Evolutionary conservation across 2,797 vertebrate species (phyloP).

Genomic region (Meriones psammophilus): DNA sequence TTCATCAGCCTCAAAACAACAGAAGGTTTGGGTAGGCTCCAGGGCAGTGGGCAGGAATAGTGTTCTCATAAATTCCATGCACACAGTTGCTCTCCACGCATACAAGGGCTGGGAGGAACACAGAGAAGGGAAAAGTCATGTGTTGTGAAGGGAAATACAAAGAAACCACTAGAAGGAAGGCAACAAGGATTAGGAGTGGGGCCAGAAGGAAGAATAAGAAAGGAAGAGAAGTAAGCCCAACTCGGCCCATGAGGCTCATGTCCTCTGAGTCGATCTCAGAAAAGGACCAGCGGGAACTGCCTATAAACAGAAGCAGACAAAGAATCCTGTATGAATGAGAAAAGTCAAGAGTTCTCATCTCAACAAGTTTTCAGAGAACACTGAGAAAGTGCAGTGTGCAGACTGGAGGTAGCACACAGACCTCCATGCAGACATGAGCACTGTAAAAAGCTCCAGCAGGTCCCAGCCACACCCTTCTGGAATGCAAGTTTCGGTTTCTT

Average conservation of each 20-base stretch:
- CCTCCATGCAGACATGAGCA: fast-evolving
- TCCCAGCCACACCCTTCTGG: background rate
- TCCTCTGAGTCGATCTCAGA: background rate
- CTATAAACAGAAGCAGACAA: background rate
- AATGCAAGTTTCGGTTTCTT: too few relatives aligned
- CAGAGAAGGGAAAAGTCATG: background rate
- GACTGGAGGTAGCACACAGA: fast-evolving
- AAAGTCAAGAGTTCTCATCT: background rate
- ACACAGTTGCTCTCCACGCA: background rate
- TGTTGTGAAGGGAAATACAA: background rate
- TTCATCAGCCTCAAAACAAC: background rate
- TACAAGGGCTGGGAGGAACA: background rate
- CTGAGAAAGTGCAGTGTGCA: background rate
- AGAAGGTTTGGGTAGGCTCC: background rate
- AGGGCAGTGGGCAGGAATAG: background rate
- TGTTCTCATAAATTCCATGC: background rate
- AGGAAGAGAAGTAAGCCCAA: background rate
- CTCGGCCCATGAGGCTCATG: background rate
- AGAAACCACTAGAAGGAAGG: background rate
- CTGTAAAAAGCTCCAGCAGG: background rate
- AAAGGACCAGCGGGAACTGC: background rate
- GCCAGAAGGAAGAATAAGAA: background rate
- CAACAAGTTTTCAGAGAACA: background rate
- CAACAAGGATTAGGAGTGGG: background rate
- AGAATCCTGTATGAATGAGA: background rate